phyloP scores from a whole-genome alignment of 2,797 vertebrate species.

The Vespertilio murinus region DNA sequence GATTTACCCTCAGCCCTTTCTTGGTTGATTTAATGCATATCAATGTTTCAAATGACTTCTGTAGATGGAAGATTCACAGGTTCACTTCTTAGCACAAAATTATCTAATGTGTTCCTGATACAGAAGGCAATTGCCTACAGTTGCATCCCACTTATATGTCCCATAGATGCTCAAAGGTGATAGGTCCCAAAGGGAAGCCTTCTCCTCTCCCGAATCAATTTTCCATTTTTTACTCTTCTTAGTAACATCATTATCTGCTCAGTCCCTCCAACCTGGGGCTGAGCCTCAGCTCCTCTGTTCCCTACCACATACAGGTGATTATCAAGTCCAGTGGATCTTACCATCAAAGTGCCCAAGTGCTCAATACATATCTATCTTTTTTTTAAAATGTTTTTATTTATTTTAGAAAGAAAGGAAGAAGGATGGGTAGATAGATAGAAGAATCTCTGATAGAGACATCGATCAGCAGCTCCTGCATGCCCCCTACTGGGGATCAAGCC shows the following conservation, averaged over 20 bases:
- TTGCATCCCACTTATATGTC: not conserved
- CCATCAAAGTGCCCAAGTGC: not conserved
- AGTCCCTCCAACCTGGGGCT: not conserved
- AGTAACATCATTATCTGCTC: not conserved
- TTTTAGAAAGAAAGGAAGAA: no score
- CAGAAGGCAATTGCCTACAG: not conserved
- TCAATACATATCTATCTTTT: not conserved
- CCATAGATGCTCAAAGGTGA: not conserved
- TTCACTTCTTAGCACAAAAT: not conserved
- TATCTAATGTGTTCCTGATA: not conserved
- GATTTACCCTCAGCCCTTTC: not conserved
- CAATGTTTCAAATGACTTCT: not conserved
- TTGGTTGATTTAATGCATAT: not conserved
- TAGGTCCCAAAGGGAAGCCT: not conserved
- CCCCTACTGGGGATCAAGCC: no score
- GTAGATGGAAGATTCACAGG: not conserved
- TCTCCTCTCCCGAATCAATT: not conserved
- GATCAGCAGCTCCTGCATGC: no score
- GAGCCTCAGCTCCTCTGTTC: not conserved
- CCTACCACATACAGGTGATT: not conserved
- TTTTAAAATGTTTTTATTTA: no score
- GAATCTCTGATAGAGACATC: no score
- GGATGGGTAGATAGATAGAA: no score
- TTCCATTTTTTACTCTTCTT: not conserved
- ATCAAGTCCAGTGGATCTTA: not conserved